Base-by-base conservation (phyloP, 2,888 invertebrate genomes). In the Dasypogon diadema region DNA sequence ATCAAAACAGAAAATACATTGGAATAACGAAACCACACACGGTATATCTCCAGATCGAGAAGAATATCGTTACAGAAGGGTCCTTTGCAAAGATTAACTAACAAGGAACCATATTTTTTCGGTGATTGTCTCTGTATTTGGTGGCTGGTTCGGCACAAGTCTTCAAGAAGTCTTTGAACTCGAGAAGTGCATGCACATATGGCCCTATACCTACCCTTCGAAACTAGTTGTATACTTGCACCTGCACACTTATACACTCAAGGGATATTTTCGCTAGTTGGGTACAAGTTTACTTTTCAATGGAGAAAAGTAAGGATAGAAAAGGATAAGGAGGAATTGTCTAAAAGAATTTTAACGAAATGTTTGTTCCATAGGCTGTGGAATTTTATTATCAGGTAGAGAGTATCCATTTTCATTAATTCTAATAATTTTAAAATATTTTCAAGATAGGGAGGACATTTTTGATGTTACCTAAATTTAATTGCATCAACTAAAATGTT, bases 151-250 rank as follows among this genome's bases (percentile, higher is more conserved):
- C 16, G 18, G 26, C 60, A 60, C 60, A 60, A 60, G 60, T 60
- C 37, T 60, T 60, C 10, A 60, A 60, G 37, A 21, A 60, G 60
- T 60, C 60, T 60, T 60, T 60, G 60, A 60, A 60, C 60, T 60
- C 60, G 10, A 37, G n/a, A 24, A 42, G 21, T 37, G 51, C 4
- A 37, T 18, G 18, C 10, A 6, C 56, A 24, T 26, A 24, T 14
- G 22, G 56, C 10, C 34, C 10, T 10, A 5, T 58, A 30, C 10
- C 10, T 37, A 37, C 60, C 60, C 37, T 18, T 37, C 37, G 37
- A 60, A 60, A 60, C 60, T 37, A 60, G 60, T 60, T 60, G 60
- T 37, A 16, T 16, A 16, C 37, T n/a, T 21, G 60, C 60, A 60
- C 60, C 60, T 60, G 60, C 60, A 60, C 60, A 60, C 60, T 60